Evolutionary conservation across 1,140 invertebrate genomes (phyloP), one percentile per base, ranked within the genome.

Genomic region (Aricia agestis): DNA sequence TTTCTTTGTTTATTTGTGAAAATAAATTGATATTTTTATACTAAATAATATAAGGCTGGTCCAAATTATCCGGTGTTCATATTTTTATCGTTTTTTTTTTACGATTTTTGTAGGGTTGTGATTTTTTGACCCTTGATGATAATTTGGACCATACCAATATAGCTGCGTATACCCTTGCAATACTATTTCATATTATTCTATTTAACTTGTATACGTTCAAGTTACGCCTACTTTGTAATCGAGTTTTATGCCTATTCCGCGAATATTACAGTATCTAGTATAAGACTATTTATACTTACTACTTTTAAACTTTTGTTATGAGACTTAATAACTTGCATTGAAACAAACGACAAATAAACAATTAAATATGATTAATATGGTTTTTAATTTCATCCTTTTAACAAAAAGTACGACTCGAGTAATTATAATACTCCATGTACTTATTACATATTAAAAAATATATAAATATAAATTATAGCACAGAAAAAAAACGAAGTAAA

Each of bases 1-100:
- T 82, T 66, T 81, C 77, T 72, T 83, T 87, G 81, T 74, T 84
- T 52, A 52, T 84, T 77, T 72, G 79, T 87, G 85, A 41, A 81
- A 82, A 78, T 89, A 81, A 85, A 91, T 89, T 86, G 82, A 91
- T 91, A 91, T 91, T 91, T 91, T 91, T 89, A 80, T 91, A 91
- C 87, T 85, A 63, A 63, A 63, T 63, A 63, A 63, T 63, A 25
- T 63, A 63, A 63, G 59, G 59, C 18, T 63, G 59, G 59, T 63
- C 18, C 59, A 63, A 63, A 63, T 31, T 63, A 19, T 19, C 19
- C 18, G 1, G 6, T 19, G 59, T 25, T 63, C 17, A 18, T 36
- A 13, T 52, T 52, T 52, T 13, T 52, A 52, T 13, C 9, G 45
- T 52, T 42, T 9, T 11, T 42, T 42, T 42, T 42, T 42, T 42